Evolutionary conservation across 2,797 vertebrate genomes (phyloP).

Genomic region (Psittacula derbiana): DNA sequence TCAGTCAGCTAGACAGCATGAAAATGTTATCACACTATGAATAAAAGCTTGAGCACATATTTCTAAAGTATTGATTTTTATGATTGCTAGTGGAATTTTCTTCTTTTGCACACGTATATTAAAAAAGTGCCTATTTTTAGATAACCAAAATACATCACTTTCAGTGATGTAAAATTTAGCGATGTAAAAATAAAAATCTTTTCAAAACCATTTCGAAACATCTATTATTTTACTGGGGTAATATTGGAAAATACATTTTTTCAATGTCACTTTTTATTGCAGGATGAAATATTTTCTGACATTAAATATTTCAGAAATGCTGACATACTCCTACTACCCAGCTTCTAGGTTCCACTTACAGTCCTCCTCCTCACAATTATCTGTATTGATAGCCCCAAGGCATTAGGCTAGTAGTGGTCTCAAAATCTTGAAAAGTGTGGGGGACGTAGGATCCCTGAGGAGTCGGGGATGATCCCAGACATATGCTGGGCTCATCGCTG

Average conservation of each 20-base stretch:
- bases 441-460: neutral
- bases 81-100: neutral
- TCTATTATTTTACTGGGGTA: neutral
- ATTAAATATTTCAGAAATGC: neutral
- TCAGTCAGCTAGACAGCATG: neutral
- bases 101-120: neutral
- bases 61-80: neutral
- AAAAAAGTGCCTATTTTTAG: neutral
- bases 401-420: fast-evolving
- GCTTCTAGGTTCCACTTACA: neutral
- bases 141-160: neutral
- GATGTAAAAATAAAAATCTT: neutral
- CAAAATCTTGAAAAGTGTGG: neutral
- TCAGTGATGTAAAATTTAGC: neutral
- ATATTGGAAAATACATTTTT: neutral
- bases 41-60: neutral
- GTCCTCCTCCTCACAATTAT: neutral
- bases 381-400: neutral
- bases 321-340: neutral
- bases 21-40: neutral
- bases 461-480: neutral
- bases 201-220: neutral
- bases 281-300: neutral
- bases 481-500: neutral
- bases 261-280: neutral